A percentile compares a stretch with the other conserved stretches of the same genome.
phyloP scores from a whole-genome alignment of 2,888 invertebrate species.

The Macaria notata region DNA sequence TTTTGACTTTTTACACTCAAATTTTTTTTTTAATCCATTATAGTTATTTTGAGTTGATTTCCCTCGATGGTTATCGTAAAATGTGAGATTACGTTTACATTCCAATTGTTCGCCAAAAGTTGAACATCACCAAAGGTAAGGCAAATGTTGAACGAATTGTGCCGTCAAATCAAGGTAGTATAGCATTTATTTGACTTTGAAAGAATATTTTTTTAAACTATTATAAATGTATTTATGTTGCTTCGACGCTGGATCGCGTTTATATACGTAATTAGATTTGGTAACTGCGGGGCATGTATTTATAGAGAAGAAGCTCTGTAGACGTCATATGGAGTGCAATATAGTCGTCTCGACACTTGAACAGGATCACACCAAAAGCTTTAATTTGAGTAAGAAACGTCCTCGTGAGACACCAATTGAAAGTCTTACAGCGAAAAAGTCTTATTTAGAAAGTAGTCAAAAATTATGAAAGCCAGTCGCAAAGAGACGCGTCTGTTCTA shows the following conservation, averaged over 20 bases:
- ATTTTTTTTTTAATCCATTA: conserved; percentile 59
- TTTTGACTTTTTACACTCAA: conserved; percentile 84
- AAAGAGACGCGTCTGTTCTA: conserved; percentile 29
- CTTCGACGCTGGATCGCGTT: conserved; percentile 49
- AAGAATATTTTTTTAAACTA: conserved; percentile 38
- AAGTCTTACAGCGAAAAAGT: conserved; percentile 25
- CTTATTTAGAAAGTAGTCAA: conserved; percentile 24
- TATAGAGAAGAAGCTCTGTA: conserved; percentile 39
- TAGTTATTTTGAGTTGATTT: conserved; percentile 64
- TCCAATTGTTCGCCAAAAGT: conserved; percentile 70
- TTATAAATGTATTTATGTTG: conserved; percentile 49
- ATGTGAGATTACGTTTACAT: conserved; percentile 72
- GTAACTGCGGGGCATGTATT: conserved; percentile 29
- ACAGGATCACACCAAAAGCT: conserved; percentile 44
- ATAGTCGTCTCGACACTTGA: conserved; percentile 31
- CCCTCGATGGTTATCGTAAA: conserved; percentile 54
- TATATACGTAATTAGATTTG: conserved; percentile 40
- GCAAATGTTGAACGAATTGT: conserved; percentile 63
- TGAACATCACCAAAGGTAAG: conserved; percentile 78
- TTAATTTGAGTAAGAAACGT: conserved; percentile 53
- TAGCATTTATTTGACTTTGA: conserved; percentile 82
- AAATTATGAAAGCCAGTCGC: conserved; percentile 25
- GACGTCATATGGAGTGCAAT: conserved; percentile 49
- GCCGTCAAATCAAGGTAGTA: conserved; percentile 77
- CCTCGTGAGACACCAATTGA: conserved; percentile 37